Evolutionary conservation across 2,888 invertebrate genomes (phyloP), one percentile per base, ranked within the genome.

Genomic region (Temnothorax unifasciatus): DNA sequence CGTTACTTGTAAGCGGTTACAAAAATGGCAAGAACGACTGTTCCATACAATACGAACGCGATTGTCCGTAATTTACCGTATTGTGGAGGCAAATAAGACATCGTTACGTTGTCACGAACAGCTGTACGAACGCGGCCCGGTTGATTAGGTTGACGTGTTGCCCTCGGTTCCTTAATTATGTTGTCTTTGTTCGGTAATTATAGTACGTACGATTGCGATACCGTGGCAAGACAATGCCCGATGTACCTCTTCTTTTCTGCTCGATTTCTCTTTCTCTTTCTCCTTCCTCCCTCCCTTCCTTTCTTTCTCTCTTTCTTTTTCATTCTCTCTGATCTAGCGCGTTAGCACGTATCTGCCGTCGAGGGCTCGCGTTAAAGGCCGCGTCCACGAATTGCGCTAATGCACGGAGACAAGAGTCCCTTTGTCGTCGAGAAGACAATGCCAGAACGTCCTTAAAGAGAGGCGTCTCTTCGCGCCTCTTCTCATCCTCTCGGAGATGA

Each of bases 361-460:
- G 79, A 86, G 82, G 79, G 69, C 85, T 81, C 87, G 74, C 76
- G 66, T 85, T 82, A 66, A 76, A 87, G 54, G 81, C 84, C 81
- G 82, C 86, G 86, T 25, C 29, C 66, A 68, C 86, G 90, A 90
- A 90, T 90, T 87, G 88, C 87, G 85, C 85, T 90, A 90, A 90
- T 90, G 85, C 84, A 73, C 79, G 66, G 47, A 81, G 85, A 89
- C 87, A 87, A 83, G 84, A 83, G 86, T 69, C 69, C 83, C 87
- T 89, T 89, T 89, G 90, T 90, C 90, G 79, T 73, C 59, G 66
- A 34, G 38, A 61, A 82, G 79, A 89, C 89, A 89, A 89, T 89
- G 83, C 66, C 29, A 21, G 66, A 77, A 71, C 69, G 44, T 76
- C 68, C 50, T 69, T 77, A 81, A 82, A 82, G 74, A 59, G 74